Evolutionary conservation across 2,797 vertebrate genomes (phyloP), one percentile per base, ranked within the genome.

Genomic region (Limnodromus scolopaceus): DNA sequence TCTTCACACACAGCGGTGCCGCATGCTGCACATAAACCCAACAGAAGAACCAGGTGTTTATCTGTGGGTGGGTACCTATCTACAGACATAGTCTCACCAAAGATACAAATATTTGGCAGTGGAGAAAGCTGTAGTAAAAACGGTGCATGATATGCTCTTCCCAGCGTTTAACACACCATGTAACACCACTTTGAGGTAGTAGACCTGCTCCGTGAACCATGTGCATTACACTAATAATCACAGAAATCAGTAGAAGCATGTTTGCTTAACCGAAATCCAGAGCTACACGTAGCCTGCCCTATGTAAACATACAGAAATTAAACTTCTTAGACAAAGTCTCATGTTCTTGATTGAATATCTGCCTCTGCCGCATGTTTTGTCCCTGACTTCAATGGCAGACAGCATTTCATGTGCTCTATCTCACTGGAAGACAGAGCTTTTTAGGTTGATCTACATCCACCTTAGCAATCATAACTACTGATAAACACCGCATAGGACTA

Each of bases 1-100:
- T 11, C 64, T 38, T 78, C 43, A 17, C 14, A 49, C 18, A 1
- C 17, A 64, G 54, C 0, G 0, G 19, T 39, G 63, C 49, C 12
- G 0, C 0, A 0, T 9, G 28, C 19, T 15, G 23, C 74, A 51
- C 23, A 18, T 19, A 77, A 87, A 64, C 46, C 81, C 72, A 46
- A 16, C 13, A 38, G 28, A 68, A 80, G 57, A 39, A n/a, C 30
- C 32, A 11, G 54, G 61, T 13, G 11, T 45, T 48, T 5, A 16
- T 8, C 48, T 28, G 6, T 6, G 14, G 49, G 49, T 5, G 12
- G 10, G 11, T 46, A 39, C 5, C 1, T 7, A 23, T 8, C 13
- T 13, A 64, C 27, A 27, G 9, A 27, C 9, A 4, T 4, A 1
- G 43, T 41, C 36, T 23, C 58, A 48, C 63, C 51, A 38, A 3